Evolutionary conservation across 2,113 vertebrate genomes (phyloP), one percentile per base, ranked within the genome.

Genomic region (Trochalopteron elliotii): DNA sequence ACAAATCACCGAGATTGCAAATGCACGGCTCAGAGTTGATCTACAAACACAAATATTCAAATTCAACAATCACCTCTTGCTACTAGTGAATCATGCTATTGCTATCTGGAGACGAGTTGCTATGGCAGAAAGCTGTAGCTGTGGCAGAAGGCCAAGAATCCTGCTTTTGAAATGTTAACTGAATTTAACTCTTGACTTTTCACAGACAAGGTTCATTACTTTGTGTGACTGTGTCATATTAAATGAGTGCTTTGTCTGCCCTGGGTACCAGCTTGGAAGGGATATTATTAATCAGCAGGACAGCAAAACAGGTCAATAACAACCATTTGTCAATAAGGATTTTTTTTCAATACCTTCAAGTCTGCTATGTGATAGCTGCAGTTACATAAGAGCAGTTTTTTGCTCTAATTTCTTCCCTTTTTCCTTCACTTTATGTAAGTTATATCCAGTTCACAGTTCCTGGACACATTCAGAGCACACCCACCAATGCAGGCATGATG

Each of bases 141-240:
- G 37, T 90, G 94, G 95, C 93, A 96, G 78, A 56, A 60, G 71
- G 82, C 75, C 96, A 96, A 74, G 91, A 89, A 94, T 90, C 49
- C 76, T 4, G 59, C 70, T 74, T 96, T 83, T 71, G 91, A 95
- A 93, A 83, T 53, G 88, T 87, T 90, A 84, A 83, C 92, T 49
- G 86, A 92, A 77, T 95, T 93, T 96, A 93, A 94, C 95, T 94
- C 92, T 80, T 96, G 94, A 72, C 87, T 95, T 72, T 81, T 89
- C 65, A 61, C 80, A 82, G 77, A 42, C 83, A 87, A 90, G 79
- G 90, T 92, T 92, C 91, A 83, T 91, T 87, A 92, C 47, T 91
- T 88, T 0, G 5, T 70, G 67, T 49, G 85, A 86, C 40, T 86
- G 65, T 81, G 74, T 72, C 94, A 35, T 45, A 82, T 72, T 78